These are phyloP conservation scores for Chelidonichthys spinosus DNA, from an alignment of 2,797 vertebrate genomes.

Conservation along the genomic window DNA sequence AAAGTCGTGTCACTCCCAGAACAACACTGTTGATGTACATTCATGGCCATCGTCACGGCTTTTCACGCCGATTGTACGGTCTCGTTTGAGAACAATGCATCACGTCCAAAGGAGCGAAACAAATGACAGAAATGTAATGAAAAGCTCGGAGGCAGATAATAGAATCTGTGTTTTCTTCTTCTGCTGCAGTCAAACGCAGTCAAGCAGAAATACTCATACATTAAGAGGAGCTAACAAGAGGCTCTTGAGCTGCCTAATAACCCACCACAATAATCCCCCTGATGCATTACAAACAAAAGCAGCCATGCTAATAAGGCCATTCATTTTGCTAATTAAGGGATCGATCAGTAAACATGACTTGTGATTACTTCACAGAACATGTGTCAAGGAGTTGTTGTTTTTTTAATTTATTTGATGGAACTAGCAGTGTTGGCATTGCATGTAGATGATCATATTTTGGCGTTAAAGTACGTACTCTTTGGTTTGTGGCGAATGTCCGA, in stretches of 20 bases:
- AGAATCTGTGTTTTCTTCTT: slow-evolving; percentile 6
- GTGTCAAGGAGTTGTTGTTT: background rate
- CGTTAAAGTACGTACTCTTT: no score
- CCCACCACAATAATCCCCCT: slow-evolving; percentile 11
- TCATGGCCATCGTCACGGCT: background rate
- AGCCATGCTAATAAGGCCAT: slow-evolving; percentile 21
- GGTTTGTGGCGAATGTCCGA: no score
- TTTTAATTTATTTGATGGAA: background rate
- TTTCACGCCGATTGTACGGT: slow-evolving; percentile 20
- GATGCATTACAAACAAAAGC: slow-evolving; percentile 45
- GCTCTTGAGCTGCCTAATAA: slow-evolving; percentile 45
- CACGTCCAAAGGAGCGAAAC: slow-evolving; percentile 20
- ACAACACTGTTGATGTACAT: slow-evolving; percentile 8
- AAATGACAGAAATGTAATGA: slow-evolving; percentile 20
- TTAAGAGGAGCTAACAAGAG: slow-evolving; percentile 49
- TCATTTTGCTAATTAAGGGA: slow-evolving; percentile 41
- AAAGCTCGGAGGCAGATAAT: slow-evolving; percentile 27
- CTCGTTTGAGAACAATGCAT: slow-evolving; percentile 31
- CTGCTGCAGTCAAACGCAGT: slow-evolving; percentile 32
- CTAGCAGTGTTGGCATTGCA: background rate
- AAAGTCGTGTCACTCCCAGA: background rate
- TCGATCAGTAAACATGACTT: slow-evolving; percentile 27
- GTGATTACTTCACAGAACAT: background rate
- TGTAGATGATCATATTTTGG: no score
- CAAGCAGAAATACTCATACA: slow-evolving; percentile 44